Evolutionary conservation across 2,888 invertebrate species (phyloP).

Genomic region (Thera britannica): DNA sequence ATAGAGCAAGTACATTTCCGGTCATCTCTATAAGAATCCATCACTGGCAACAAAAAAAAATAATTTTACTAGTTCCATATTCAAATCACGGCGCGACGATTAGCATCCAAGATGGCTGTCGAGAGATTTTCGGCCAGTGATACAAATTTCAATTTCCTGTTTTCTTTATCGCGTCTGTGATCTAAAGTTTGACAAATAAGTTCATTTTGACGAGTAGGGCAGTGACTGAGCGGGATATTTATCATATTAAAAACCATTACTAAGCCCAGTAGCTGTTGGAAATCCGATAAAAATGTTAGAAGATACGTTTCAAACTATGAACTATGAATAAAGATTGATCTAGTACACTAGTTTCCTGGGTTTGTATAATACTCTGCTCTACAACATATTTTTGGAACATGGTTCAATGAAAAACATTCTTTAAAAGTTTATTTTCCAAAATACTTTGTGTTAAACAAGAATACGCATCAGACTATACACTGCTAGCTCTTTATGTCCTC

Average conservation of each 20-base stretch:
- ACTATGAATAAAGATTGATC: background rate
- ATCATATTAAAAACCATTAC: conserved; percentile 68
- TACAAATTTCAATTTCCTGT: conserved; percentile 84
- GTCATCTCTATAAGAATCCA: conserved; percentile 54
- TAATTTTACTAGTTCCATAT: conserved; percentile 75
- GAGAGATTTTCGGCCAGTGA: conserved; percentile 77
- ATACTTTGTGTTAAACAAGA: too few relatives aligned
- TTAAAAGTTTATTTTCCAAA: too few relatives aligned
- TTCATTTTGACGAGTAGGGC: conserved; percentile 79
- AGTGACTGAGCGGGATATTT: conserved; percentile 69
- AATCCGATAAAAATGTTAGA: conserved; percentile 45
- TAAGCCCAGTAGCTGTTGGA: conserved; percentile 55
- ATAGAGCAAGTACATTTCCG: conserved; percentile 58
- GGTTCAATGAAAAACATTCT: too few relatives aligned
- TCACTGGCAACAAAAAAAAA: conserved; percentile 58
- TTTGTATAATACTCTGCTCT: too few relatives aligned
- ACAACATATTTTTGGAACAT: too few relatives aligned
- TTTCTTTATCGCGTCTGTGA: conserved; percentile 73
- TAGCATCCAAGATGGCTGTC: conserved; percentile 76
- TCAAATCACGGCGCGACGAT: conserved; percentile 75
- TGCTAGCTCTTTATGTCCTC: too few relatives aligned
- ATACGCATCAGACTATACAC: too few relatives aligned
- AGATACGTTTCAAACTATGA: background rate
- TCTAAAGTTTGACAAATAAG: conserved; percentile 83
- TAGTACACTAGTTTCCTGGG: too few relatives aligned